These are phyloP conservation scores for Chanos chanos DNA, from an alignment of 2,797 vertebrate genomes.

Conservation along the genomic window DNA sequence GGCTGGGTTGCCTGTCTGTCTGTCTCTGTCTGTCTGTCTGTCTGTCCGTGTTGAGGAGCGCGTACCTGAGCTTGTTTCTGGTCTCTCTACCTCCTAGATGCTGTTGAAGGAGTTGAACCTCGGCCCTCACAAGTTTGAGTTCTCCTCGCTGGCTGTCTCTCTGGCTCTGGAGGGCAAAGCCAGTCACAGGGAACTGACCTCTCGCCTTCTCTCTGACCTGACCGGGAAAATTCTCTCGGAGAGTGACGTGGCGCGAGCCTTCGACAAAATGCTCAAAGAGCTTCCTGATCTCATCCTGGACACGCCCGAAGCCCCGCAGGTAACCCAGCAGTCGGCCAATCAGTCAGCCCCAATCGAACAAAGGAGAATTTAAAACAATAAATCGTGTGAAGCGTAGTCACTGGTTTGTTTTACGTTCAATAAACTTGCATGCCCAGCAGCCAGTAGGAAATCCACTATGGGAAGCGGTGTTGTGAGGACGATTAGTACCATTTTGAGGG, in stretches of 20 bases:
- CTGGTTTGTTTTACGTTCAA: no score
- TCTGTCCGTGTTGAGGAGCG: not conserved
- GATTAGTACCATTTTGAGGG: no score
- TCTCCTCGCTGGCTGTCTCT: slow-evolving; percentile 78
- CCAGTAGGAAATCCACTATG: no score
- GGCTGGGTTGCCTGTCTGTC: no score
- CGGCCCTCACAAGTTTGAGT: slow-evolving; percentile 70
- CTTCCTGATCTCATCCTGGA: slow-evolving; percentile 85
- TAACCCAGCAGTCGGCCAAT: slow-evolving; percentile 35
- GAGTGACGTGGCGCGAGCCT: slow-evolving; percentile 75
- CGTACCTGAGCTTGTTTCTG: not conserved
- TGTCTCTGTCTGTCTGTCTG: no score
- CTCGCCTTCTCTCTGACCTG: slow-evolving; percentile 81
- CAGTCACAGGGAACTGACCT: slow-evolving; percentile 85
- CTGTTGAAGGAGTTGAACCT: slow-evolving; percentile 79
- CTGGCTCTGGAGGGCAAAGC: slow-evolving; percentile 84
- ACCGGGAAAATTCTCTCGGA: slow-evolving; percentile 72
- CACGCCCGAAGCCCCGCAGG: slow-evolving; percentile 85
- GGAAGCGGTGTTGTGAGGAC: no score
- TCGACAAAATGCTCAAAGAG: slow-evolving; percentile 79
- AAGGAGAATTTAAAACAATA: not conserved
- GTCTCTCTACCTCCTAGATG: slow-evolving; percentile 60
- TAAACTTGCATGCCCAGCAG: no score
- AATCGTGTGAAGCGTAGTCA: no score
- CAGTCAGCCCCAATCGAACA: not conserved